phyloP scores from a whole-genome alignment of 1,140 invertebrate genomes.

The Pentalonia nigronervosa region DNA sequence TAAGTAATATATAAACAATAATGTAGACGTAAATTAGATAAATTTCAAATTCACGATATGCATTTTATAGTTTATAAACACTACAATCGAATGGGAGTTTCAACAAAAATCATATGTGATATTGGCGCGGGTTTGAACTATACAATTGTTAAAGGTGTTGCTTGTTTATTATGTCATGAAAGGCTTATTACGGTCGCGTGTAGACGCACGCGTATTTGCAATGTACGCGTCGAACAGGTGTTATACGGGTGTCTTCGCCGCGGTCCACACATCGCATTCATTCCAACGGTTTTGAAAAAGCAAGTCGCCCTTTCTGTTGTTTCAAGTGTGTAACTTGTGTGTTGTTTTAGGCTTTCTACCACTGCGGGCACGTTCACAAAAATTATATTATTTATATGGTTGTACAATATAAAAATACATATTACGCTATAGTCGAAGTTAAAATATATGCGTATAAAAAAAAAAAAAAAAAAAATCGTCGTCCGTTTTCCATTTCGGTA shows the following conservation, averaged over 20 bases:
- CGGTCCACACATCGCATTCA: not conserved
- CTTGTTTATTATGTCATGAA: not conserved
- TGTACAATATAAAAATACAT: no score
- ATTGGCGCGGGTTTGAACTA: not conserved
- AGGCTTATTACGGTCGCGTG: not conserved
- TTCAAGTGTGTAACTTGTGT: not conserved
- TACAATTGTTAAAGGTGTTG: not conserved
- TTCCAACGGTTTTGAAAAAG: not conserved
- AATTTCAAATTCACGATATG: not conserved
- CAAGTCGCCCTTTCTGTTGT: not conserved
- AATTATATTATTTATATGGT: not conserved
- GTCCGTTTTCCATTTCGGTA: not conserved
- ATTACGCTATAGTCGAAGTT: not conserved
- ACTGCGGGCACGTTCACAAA: not conserved
- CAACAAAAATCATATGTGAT: not conserved
- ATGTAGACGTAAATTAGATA: not conserved
- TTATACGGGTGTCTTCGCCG: not conserved
- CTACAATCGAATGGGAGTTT: not conserved
- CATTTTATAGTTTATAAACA: not conserved
- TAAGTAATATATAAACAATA: no score
- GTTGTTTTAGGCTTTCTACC: not conserved
- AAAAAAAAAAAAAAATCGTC: not conserved
- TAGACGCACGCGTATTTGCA: not conserved
- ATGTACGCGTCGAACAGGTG: not conserved
- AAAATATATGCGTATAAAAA: not conserved